Base-by-base conservation (phyloP, 2,888 invertebrate genomes). In the Corbicula japonica region DNA sequence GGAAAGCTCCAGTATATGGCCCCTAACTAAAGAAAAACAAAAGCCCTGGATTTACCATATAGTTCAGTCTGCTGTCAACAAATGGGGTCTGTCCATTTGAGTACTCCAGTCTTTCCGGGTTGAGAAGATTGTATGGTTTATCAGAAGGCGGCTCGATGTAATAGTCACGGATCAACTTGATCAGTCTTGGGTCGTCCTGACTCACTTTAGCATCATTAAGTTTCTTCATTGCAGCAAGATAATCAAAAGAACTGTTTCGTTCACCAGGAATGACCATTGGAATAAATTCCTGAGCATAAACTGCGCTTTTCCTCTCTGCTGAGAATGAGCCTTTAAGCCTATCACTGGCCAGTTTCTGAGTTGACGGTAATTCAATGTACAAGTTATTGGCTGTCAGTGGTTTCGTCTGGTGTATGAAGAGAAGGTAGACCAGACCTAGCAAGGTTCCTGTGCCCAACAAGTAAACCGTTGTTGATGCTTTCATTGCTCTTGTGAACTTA, bases 81-180 rank as follows among this genome's bases (percentile, higher is more conserved):
- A 86, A 80, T n/a, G 84, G 82, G 18, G 85, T 84, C 62, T 86
- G 86, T 50, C 86, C 86, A 62, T 85, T 82, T 2, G 86, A 85
- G 66, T 76, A 85, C 21, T 86, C 85, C 26, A 83, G 54, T 52
- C 77, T 58, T 10, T 83, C 74, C 10, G 83, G 80, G 32, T 54
- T 50, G n/a, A 75, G 65, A 1, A 86, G 74, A 50, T 82, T 82
- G 58, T 86, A 86, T 3, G 78, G 60, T 23, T 73, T 73, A 2
- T 46, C 62, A 3, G 85, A 84, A 30, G 86, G 86, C 15, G 75
- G 79, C 8, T 79, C 72, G 52, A 86, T 82, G 46, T 81, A 86
- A 68, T 83, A 85, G 52, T 79, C 80, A 38, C 83, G 52, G 6
- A 86, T 85, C 18, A 83, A 52, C 54, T 83, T 68, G 18, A 86